Percentiles rank a stretch among this genome's conserved stretches.
Evolutionary conservation across 2,888 invertebrate species (phyloP).

Genomic region (Drosophila putrida): DNA sequence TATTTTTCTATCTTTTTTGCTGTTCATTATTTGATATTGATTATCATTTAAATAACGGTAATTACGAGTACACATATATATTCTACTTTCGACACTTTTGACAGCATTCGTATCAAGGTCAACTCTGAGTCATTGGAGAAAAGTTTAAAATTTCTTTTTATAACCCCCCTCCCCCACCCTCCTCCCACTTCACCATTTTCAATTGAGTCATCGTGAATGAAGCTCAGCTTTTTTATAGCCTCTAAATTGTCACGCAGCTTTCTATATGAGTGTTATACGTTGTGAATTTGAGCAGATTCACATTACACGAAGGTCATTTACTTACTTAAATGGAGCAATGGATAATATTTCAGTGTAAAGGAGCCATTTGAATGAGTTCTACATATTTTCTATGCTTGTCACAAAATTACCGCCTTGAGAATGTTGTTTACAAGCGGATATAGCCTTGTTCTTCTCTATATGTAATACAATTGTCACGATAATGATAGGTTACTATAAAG

Average conservation of each 20-base stretch:
- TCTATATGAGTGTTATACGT: background rate
- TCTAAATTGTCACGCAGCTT: slow-evolving; percentile 48
- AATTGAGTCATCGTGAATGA: slow-evolving; percentile 37
- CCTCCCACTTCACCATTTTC: background rate
- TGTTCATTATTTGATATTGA: slow-evolving; percentile 24
- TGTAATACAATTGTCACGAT: background rate
- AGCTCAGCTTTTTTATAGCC: slow-evolving; percentile 30
- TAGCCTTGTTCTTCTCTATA: background rate
- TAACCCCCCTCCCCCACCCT: background rate
- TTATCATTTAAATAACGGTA: slow-evolving; percentile 34
- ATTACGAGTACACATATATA: slow-evolving; percentile 3
- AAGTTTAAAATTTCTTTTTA: slow-evolving; percentile 58
- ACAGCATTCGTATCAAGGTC: slow-evolving; percentile 36
- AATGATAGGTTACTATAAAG: background rate
- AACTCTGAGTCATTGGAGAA: slow-evolving; percentile 55
- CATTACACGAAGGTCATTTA: slow-evolving; percentile 24
- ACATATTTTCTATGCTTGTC: background rate
- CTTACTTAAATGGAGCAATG: slow-evolving; percentile 6
- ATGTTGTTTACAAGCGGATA: background rate
- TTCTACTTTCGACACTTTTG: background rate
- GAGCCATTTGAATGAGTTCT: background rate
- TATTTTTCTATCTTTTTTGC: background rate
- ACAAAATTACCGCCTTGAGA: background rate
- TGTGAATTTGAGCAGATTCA: slow-evolving; percentile 6
- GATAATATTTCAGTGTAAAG: background rate